phyloP scores from a whole-genome alignment of 2,113 vertebrate species.

The Paracanthobrama guichenoti region DNA sequence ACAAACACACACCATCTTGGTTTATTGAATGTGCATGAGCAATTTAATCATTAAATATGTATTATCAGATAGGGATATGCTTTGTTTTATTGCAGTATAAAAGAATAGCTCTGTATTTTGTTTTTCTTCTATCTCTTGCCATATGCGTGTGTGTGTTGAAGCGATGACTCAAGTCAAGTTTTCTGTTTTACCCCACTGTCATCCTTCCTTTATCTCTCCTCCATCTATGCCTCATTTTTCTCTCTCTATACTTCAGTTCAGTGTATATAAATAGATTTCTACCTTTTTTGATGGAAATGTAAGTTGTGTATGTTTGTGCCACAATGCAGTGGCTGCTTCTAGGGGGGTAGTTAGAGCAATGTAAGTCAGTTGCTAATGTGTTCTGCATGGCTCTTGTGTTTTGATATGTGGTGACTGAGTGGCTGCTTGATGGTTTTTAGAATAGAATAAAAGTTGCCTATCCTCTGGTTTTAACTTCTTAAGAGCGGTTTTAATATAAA shows the following conservation, averaged over 20 bases:
- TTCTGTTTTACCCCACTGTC: conserved; percentile 14
- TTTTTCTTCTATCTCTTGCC: not conserved
- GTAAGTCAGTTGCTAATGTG: not conserved
- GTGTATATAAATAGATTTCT: not conserved
- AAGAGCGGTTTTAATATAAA: not conserved
- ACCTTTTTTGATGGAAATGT: not conserved
- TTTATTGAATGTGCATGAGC: conserved; percentile 7
- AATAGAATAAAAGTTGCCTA: not conserved
- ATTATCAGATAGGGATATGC: conserved; percentile 8
- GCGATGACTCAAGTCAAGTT: conserved; percentile 43
- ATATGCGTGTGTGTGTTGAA: conserved; percentile 12
- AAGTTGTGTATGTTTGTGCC: not conserved
- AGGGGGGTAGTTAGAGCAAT: not conserved
- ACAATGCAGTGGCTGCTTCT: not conserved
- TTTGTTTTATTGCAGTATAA: conserved; percentile 2
- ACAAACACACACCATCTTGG: conserved; percentile 24
- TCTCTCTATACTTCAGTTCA: conserved; percentile 21
- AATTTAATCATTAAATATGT: conserved; percentile 30
- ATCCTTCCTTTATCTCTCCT: not conserved
- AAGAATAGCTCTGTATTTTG: not conserved
- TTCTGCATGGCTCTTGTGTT: not conserved
- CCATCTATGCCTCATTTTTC: conserved; percentile 20
- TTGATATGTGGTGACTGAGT: not conserved
- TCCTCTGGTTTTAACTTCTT: not conserved
- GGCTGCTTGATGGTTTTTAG: not conserved